A percentile compares a stretch with the other conserved stretches of the same genome.
Conservation (phyloP, 2,888 invertebrate genomes). For the Drosophila nigricruria region DNA sequence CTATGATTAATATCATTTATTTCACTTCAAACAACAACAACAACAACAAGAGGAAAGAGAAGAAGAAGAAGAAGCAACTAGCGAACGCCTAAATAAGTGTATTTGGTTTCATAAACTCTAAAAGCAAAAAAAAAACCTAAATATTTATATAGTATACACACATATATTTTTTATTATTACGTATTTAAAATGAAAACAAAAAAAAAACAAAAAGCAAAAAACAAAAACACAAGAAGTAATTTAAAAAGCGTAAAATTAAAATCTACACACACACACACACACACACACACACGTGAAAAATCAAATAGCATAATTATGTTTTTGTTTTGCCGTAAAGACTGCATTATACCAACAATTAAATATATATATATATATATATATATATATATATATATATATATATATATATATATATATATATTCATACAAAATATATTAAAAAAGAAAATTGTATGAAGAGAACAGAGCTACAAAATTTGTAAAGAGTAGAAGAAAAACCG, state of each 20-base stretch:
- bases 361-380: slow-evolving; percentile 53
- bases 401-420: slow-evolving; percentile 5
- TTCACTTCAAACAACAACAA: slow-evolving; percentile 13
- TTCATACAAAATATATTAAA: slow-evolving; percentile 10
- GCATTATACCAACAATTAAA: slow-evolving; percentile 84
- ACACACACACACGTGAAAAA: slow-evolving; percentile 38
- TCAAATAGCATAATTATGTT: slow-evolving; percentile 77
- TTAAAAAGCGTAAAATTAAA: slow-evolving; percentile 23
- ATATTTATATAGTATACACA: slow-evolving; percentile 66
- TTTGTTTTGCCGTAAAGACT: slow-evolving; percentile 85
- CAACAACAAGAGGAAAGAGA: slow-evolving; percentile 1
- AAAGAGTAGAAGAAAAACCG: slow-evolving; percentile 25
- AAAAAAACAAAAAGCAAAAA: neutral
- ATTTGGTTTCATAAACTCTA: slow-evolving; percentile 76
- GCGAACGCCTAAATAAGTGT: slow-evolving; percentile 64
- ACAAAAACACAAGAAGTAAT: slow-evolving; percentile 2
- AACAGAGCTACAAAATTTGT: slow-evolving; percentile 45
- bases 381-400: slow-evolving; percentile 14
- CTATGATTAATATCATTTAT: slow-evolving; percentile 4
- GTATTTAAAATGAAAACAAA: slow-evolving; percentile 52
- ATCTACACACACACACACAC: slow-evolving; percentile 5
- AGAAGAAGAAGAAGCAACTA: slow-evolving; percentile 16
- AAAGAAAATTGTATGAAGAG: slow-evolving; percentile 26
- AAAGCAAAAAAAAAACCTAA: slow-evolving; percentile 51
- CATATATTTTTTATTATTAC: slow-evolving; percentile 75